Evolutionary conservation across 2,888 invertebrate species (phyloP).

Genomic region (Ormyrus rosae): DNA sequence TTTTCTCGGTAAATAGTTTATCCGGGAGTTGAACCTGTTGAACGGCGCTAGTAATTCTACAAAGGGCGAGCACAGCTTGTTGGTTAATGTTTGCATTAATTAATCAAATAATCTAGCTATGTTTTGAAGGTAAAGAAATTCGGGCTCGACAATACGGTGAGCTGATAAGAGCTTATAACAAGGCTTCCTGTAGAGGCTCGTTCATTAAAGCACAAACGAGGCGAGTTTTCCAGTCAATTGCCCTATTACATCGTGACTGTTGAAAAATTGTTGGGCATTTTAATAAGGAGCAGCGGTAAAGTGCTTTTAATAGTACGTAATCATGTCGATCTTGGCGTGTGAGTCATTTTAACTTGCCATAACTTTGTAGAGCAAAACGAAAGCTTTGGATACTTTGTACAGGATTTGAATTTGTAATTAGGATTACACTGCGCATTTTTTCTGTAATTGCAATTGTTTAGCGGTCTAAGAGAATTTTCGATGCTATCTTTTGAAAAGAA

Average conservation of each 20-base stretch:
- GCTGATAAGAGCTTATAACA: conserved; percentile 42
- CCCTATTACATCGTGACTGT: conserved; percentile 49
- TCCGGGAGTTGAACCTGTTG: too few species aligned
- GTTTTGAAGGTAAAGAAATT: too few species aligned
- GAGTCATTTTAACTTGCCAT: conserved; percentile 20
- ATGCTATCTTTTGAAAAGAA: too few species aligned
- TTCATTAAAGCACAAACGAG: conserved; percentile 49
- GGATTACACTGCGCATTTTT: conserved; percentile 34
- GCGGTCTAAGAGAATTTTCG: too few species aligned
- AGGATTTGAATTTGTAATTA: conserved; percentile 16
- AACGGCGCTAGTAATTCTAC: too few species aligned
- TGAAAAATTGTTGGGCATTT: conserved; percentile 52
- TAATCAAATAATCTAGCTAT: too few species aligned
- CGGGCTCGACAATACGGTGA: background rate
- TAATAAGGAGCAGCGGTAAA: conserved; percentile 50
- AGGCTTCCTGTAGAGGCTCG: conserved; percentile 27
- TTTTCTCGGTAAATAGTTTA: too few species aligned
- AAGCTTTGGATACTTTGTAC: conserved; percentile 14
- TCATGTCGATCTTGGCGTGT: conserved; percentile 43
- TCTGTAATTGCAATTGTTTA: background rate
- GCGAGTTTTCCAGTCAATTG: conserved; percentile 54
- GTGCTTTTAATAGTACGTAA: conserved; percentile 51
- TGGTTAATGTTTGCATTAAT: too few species aligned
- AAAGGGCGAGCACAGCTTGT: too few species aligned
- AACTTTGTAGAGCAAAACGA: background rate